Conservation (phyloP, 2,113 vertebrate genomes). For the Rhineura floridana region DNA sequence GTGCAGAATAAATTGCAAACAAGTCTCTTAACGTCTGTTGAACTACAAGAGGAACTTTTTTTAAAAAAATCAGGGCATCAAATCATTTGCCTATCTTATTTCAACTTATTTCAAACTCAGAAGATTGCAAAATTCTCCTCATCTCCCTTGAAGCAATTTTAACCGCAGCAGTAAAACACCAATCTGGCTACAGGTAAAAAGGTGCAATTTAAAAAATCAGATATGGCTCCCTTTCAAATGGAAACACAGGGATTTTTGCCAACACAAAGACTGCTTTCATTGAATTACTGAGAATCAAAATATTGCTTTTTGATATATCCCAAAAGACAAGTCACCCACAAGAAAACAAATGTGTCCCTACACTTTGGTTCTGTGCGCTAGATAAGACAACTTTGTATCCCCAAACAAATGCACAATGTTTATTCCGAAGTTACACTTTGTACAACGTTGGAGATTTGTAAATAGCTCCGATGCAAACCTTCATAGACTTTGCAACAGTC, state of each 20-base stretch:
- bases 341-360: not conserved
- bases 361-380: not conserved
- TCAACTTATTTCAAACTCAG: not conserved
- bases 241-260: not conserved
- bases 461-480: not conserved
- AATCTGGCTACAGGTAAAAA: rapidly evolving
- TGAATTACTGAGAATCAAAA: not conserved
- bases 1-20: not conserved
- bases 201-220: rapidly evolving
- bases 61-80: not conserved
- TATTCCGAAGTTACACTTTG: not conserved
- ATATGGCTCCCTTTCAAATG: rapidly evolving
- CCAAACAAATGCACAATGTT: not conserved
- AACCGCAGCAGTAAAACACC: not conserved
- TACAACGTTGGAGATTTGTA: not conserved
- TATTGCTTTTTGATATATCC: not conserved
- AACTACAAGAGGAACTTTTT: not conserved
- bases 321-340: not conserved
- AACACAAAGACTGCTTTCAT: not conserved
- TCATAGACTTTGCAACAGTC: not conserved
- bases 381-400: not conserved
- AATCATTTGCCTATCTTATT: not conserved
- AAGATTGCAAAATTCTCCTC: not conserved
- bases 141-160: not conserved
- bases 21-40: not conserved